These are phyloP conservation scores for Salmo trutta DNA, from an alignment of 2,797 vertebrate species.

Conservation along the genomic window DNA sequence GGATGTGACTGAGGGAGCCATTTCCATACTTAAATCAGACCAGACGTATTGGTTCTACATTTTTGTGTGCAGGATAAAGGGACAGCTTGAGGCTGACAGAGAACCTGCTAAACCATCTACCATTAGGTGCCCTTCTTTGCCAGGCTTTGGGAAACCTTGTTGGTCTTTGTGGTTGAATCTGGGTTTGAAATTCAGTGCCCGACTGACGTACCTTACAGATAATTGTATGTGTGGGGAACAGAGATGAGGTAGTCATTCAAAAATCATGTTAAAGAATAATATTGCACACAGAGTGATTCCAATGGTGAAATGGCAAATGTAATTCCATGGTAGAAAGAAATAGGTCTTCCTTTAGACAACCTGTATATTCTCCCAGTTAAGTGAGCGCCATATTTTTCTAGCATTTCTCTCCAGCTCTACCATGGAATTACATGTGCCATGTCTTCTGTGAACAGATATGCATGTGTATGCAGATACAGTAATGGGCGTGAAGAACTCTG, in stretches of 20 bases:
- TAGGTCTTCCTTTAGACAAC: background rate
- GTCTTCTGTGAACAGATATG: constrained; percentile 43
- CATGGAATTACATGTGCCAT: constrained; percentile 48
- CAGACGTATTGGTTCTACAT: background rate
- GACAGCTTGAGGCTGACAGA: background rate
- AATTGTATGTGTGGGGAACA: too few species aligned
- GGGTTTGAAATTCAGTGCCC: too few species aligned
- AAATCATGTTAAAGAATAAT: too few species aligned
- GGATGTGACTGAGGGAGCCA: constrained; percentile 20
- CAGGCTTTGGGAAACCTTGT: too few species aligned
- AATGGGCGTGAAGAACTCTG: background rate
- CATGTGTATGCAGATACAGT: background rate
- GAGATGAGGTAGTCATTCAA: too few species aligned
- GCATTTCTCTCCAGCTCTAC: constrained; percentile 42
- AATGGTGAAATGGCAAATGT: too few species aligned
- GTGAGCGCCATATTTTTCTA: background rate
- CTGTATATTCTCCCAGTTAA: background rate
- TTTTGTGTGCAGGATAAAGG: background rate
- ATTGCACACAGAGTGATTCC: too few species aligned
- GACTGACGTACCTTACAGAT: too few species aligned
- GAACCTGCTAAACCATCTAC: too few species aligned
- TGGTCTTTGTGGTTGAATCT: too few species aligned
- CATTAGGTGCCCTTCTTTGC: too few species aligned
- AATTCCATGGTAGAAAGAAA: background rate
- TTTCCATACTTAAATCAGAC: constrained; percentile 27